Percentiles rank a stretch among this genome's conserved stretches.
Conservation (phyloP, 1,140 invertebrate species). For the Drosophila ercepeae region DNA sequence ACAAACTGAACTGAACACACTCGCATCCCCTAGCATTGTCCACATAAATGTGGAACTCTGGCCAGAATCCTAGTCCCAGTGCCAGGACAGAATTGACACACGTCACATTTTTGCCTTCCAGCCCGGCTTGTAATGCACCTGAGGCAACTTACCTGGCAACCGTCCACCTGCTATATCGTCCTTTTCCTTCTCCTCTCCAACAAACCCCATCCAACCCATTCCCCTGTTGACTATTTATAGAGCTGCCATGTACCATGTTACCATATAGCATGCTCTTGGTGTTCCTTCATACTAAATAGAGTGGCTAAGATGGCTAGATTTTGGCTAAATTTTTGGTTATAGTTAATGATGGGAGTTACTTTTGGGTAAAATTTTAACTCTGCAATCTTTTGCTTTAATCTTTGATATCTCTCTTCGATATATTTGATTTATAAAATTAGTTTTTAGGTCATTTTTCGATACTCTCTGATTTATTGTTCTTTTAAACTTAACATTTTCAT, state of each 20-base stretch:
- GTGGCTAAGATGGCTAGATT: constrained; percentile 11
- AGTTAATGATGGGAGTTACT: no score
- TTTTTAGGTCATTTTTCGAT: no score
- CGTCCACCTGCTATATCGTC: not conserved
- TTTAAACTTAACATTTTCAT: no score
- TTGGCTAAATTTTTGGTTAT: not conserved
- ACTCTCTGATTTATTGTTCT: no score
- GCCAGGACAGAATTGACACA: constrained; percentile 27
- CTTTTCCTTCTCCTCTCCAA: not conserved
- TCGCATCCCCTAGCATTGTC: not conserved
- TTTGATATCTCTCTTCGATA: no score
- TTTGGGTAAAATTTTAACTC: no score
- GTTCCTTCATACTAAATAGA: not conserved
- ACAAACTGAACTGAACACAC: constrained; percentile 1
- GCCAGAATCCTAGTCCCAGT: constrained; percentile 25
- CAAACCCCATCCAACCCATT: not conserved
- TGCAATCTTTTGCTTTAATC: no score
- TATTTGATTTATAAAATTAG: no score
- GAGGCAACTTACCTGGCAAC: constrained; percentile 26
- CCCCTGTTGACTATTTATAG: constrained; percentile 45
- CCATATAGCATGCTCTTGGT: not conserved
- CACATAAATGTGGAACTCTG: not conserved
- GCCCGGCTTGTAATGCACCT: constrained; percentile 33
- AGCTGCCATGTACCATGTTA: constrained; percentile 38
- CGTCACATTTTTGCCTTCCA: constrained; percentile 32